Base-by-base conservation (phyloP, 2,888 invertebrate genomes). In the Caprella mutica region DNA sequence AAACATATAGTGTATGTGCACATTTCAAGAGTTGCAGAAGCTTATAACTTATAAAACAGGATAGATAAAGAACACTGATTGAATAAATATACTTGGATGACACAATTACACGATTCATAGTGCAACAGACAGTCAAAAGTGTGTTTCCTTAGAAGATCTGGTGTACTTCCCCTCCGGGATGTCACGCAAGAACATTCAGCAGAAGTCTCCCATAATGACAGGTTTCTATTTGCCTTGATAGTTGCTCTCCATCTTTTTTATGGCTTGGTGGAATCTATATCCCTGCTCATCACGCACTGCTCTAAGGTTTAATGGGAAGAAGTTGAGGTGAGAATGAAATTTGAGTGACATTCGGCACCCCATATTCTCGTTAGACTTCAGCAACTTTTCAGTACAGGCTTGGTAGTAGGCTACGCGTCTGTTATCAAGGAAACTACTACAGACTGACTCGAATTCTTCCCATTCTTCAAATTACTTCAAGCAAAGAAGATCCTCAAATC, bases 291-390 rank as follows among this genome's bases (percentile, higher is more conserved):
- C 44, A 26, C 26, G 24, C 44, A 26, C 44, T 26, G 44, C 26
- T 48, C 19, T 23, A 5, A 48, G 30, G 48, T 27, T 30, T 2
- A 26, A 23, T 21, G 29, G 17, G 17, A 48, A 30, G n/a, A 48
- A 48, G 27, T 48, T 48, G 29, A 29, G 30, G n/a, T 17, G 30
- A 9, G 27, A 48, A 23, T 29, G 30, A 26, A 48, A 1, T n/a
- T 17, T 48, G 17, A 48, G 48, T 48, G 19, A 17, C n/a, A 48
- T 48, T 48, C 48, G 29, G 48, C 19, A n/a, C 1, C 48, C 30
- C 48, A 30, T n/a, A n/a, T 48, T 29, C 26, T 55, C 48, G 3
- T 38, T 48, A 48, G 48, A 23, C 48, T 50, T 12, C 39, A 55
- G 27, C 55, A 55, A 38, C 21, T 48, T 50, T 29, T 55, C 39